Evolutionary conservation across 2,888 invertebrate species (phyloP), one percentile per base, ranked within the genome.

Genomic region (Polyommatus icarus): DNA sequence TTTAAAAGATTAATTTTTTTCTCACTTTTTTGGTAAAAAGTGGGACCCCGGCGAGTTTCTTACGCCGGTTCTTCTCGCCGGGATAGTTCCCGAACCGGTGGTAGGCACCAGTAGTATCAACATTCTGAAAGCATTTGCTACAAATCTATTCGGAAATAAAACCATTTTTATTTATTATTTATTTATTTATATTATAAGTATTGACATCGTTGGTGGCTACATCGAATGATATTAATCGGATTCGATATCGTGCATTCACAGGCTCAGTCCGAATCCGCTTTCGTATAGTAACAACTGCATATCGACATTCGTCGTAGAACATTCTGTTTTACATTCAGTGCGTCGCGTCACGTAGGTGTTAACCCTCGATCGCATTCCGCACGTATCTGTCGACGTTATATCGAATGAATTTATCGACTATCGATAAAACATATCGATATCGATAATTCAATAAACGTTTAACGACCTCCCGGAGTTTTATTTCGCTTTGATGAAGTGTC

Each of bases 361-460:
- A 32, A 18, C 71, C 20, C 59, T 71, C 71, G 71, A 71, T 71
- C 71, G 15, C 71, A 71, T 71, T 71, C 71, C 32, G 29, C 71
- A 71, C 71, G 71, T 18, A 32, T 15, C 32, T n/a, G 1, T 15
- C 29, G 18, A 18, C 71, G 59, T 20, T 59, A 59, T 59, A 20
- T 8, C 59, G 59, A 10, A 20, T 59, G 59, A 59, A 59, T 59
- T 59, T 59, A 59, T 59, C 59, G 59, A 59, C 20, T 59, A n/a
- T 59, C 57, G 57, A 59, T 59, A 18, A 59, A n/a, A 59, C 59
- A 20, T 59, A 59, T 59, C 59, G 57, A 59, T 59, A n/a, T 20
- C n/a, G 20, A 57, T 57, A 6, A 57, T 7, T 57, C n/a, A 57
- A 18, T 57, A n/a, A 57, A n/a, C 18, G 7, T 18, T 57, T 57